Conservation (phyloP, 2,888 invertebrate species). For the Lucinisca nassula region DNA sequence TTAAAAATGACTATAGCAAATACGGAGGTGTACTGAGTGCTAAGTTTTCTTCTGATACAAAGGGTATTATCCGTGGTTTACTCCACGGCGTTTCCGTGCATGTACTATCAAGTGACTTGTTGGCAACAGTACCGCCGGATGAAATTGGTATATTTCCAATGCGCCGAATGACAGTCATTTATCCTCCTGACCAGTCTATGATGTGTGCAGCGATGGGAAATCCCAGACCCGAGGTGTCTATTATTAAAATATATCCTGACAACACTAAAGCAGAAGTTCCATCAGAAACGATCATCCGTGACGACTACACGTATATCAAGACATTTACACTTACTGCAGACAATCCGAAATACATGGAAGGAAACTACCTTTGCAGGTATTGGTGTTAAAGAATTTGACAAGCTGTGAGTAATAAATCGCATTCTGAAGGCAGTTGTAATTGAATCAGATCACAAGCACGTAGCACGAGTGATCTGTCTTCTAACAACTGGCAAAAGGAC, state of each 20-base stretch:
- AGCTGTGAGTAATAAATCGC: too few species aligned
- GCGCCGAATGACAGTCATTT: conserved; percentile 44
- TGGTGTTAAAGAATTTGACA: too few species aligned
- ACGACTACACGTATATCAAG: conserved; percentile 56
- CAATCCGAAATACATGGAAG: conserved; percentile 41
- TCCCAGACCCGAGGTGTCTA: conserved; percentile 61
- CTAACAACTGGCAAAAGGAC: too few species aligned
- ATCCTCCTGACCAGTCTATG: conserved; percentile 54
- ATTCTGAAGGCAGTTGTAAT: too few species aligned
- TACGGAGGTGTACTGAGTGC: conserved; percentile 64
- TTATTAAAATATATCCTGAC: conserved; percentile 32
- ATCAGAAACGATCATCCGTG: conserved; percentile 53
- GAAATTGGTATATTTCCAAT: conserved; percentile 58
- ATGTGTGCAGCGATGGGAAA: conserved; percentile 68
- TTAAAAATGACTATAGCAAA: conserved; percentile 54
- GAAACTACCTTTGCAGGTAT: conserved; percentile 63
- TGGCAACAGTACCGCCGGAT: conserved; percentile 50
- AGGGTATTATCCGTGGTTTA: conserved; percentile 53
- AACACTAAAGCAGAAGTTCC: conserved; percentile 21
- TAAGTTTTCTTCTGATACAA: conserved; percentile 47
- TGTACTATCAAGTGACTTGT: conserved; percentile 36
- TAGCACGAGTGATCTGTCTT: too few species aligned
- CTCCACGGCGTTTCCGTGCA: conserved; percentile 57
- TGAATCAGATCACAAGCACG: too few species aligned
- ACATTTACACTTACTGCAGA: conserved; percentile 37